Evolutionary conservation across 2,113 vertebrate genomes (phyloP).

Genomic region (Lepus timidus): DNA sequence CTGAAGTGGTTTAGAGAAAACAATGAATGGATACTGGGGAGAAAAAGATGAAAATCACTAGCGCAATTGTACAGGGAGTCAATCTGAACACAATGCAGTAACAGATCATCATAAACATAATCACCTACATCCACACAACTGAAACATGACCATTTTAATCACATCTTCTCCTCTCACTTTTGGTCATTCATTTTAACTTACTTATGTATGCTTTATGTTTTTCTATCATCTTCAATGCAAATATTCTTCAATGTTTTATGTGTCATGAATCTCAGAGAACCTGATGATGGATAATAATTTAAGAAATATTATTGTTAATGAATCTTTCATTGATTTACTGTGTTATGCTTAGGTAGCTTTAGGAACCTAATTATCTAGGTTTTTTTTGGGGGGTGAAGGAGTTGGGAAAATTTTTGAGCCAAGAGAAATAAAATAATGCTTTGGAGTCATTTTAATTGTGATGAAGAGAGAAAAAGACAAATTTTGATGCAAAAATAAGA

Average conservation of each 20-base stretch:
- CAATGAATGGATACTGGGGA: background rate
- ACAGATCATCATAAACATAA: background rate
- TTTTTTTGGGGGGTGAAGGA: background rate
- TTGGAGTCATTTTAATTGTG: background rate
- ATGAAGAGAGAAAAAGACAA: background rate
- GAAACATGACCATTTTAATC: background rate
- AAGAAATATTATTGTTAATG: background rate
- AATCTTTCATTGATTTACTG: background rate
- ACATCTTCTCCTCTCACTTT: background rate
- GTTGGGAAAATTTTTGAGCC: background rate
- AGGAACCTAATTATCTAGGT: background rate
- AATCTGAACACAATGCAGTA: background rate
- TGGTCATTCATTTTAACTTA: background rate
- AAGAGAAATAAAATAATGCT: background rate
- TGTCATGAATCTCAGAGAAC: background rate
- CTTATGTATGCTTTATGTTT: background rate
- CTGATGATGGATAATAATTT: background rate
- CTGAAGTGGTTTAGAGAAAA: background rate
- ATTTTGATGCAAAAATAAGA: background rate
- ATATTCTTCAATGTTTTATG: background rate
- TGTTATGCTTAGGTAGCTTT: background rate
- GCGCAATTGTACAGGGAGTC: background rate
- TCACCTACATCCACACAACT: background rate
- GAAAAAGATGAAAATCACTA: background rate
- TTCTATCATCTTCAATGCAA: background rate